Conservation (phyloP, 2,113 vertebrate genomes). For the Clarias magur region DNA sequence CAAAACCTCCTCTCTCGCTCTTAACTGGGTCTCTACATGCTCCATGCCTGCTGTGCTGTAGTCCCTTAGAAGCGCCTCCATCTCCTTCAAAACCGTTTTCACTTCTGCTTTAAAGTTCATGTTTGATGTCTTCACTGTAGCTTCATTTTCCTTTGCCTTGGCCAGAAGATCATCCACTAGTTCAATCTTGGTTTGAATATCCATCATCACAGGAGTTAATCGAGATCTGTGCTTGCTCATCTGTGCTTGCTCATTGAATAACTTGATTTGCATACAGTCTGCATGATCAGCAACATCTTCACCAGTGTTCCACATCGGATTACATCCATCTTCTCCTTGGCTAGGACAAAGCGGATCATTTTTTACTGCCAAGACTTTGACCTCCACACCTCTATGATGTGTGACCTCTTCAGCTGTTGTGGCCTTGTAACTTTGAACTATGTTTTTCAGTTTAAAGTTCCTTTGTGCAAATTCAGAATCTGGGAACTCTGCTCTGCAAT, state of each 20-base stretch:
- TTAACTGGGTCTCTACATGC: constrained; percentile 64
- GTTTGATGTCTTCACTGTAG: constrained; percentile 50
- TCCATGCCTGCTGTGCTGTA: constrained; percentile 56
- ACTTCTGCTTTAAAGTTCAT: constrained; percentile 59
- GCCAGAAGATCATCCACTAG: constrained; percentile 57
- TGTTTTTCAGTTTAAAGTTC: constrained; percentile 66
- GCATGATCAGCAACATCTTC: constrained; percentile 6
- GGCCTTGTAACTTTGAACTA: constrained; percentile 60
- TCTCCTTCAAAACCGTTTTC: constrained; percentile 54
- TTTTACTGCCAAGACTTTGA: neutral
- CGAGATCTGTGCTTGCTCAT: constrained; percentile 56
- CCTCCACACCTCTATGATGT: neutral
- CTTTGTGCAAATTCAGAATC: constrained; percentile 54
- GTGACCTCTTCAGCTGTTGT: neutral
- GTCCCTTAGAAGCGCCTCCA: constrained; percentile 52
- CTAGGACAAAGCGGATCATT: neutral
- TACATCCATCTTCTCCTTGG: neutral
- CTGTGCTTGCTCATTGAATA: constrained; percentile 28
- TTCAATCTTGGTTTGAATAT: constrained; percentile 63
- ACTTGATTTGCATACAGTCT: constrained; percentile 1
- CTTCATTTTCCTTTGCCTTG: constrained; percentile 59
- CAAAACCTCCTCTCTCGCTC: constrained; percentile 57
- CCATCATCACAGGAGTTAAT: constrained; percentile 60
- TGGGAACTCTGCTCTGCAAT: constrained; percentile 64
- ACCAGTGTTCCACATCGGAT: neutral